These are phyloP conservation scores for Anguilla japonica DNA, from an alignment of 2,113 vertebrate species.

Conservation along the genomic window DNA sequence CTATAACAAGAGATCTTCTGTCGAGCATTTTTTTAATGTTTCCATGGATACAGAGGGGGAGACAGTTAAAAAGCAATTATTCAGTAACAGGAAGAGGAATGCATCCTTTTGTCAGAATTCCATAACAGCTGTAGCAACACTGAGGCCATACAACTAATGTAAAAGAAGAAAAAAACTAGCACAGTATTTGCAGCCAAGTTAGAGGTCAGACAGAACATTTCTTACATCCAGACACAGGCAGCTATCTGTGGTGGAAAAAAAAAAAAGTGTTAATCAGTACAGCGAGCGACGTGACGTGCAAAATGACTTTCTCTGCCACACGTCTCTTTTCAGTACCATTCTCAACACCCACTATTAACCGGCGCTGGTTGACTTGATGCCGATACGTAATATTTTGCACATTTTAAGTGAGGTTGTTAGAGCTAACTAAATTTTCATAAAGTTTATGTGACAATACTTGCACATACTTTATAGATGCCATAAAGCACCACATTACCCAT, in stretches of 20 bases:
- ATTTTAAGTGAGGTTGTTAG: neutral
- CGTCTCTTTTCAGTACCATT: neutral
- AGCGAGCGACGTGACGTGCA: neutral
- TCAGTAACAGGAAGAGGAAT: constrained; percentile 75
- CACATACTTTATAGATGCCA: neutral
- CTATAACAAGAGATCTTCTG: constrained; percentile 82
- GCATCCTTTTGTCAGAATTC: constrained; percentile 82
- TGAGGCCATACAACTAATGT: constrained; percentile 70
- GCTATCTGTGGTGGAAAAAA: constrained; percentile 6
- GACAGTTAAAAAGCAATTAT: constrained; percentile 83
- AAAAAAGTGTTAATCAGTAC: constrained; percentile 10
- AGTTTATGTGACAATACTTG: neutral
- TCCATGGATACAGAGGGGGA: constrained; percentile 83
- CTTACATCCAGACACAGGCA: constrained; percentile 22
- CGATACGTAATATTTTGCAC: neutral
- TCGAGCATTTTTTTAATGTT: constrained; percentile 72
- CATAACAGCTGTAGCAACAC: constrained; percentile 86
- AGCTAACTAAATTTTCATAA: neutral
- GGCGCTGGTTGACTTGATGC: neutral
- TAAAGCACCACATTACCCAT: neutral
- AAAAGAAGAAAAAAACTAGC: constrained; percentile 56
- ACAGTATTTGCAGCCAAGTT: constrained; percentile 69
- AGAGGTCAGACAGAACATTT: constrained; percentile 18
- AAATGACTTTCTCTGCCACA: neutral
- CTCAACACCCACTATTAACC: neutral